phyloP scores from a whole-genome alignment of 2,888 invertebrate species.

The Thysanoteuthis rhombus region DNA sequence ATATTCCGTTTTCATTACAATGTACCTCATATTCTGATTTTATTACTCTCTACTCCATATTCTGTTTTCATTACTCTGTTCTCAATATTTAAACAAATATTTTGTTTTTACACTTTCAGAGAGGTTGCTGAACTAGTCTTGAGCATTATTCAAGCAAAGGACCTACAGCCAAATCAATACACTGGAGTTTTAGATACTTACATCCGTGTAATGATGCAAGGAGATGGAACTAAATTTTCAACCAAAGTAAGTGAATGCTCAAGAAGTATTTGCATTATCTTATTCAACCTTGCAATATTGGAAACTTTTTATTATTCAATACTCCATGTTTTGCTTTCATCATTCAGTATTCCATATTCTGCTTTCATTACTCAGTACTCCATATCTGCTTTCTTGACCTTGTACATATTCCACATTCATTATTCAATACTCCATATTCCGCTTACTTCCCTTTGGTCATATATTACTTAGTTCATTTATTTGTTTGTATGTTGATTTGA shows the following conservation, averaged over 20 bases:
- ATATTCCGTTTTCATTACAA: too few relatives aligned
- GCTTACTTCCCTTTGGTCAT: too few relatives aligned
- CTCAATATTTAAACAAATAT: not conserved
- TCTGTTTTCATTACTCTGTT: too few relatives aligned
- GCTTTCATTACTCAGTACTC: too few relatives aligned
- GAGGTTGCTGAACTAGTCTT: constrained; percentile 75
- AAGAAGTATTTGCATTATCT: not conserved
- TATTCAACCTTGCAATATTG: not conserved
- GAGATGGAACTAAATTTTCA: constrained; percentile 71
- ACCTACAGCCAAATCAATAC: constrained; percentile 74
- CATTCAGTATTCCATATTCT: too few relatives aligned
- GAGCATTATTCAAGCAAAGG: constrained; percentile 81
- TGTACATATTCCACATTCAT: too few relatives aligned
- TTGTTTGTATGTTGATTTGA: too few relatives aligned
- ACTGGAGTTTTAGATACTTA: constrained; percentile 77
- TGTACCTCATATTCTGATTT: too few relatives aligned
- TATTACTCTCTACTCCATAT: too few relatives aligned
- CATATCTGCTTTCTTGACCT: too few relatives aligned
- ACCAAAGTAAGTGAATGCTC: constrained; percentile 65
- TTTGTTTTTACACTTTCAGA: constrained; percentile 64
- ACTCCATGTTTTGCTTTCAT: not conserved
- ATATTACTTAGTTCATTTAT: too few relatives aligned
- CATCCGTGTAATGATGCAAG: constrained; percentile 79
- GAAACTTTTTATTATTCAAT: not conserved
- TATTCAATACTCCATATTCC: too few relatives aligned